These are phyloP conservation scores for Xiphias gladius DNA, from an alignment of 2,113 vertebrate genomes.

Conservation along the genomic window DNA sequence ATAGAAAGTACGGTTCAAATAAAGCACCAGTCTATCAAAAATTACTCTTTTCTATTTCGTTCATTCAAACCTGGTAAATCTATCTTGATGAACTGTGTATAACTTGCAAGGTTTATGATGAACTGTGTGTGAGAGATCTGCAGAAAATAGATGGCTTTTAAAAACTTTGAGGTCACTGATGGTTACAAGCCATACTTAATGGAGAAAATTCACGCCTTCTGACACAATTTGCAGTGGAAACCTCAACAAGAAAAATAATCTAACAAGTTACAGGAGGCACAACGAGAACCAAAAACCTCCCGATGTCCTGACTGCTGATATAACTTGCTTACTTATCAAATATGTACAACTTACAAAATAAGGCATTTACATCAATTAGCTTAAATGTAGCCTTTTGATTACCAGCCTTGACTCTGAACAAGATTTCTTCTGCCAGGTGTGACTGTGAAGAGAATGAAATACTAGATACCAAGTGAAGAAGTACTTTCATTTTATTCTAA, in stretches of 20 bases:
- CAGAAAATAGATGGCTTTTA: background rate
- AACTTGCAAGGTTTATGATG: background rate
- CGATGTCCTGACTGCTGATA: background rate
- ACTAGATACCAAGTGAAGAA: conserved; percentile 19
- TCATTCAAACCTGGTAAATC: background rate
- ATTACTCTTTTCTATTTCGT: background rate
- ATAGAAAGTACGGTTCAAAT: background rate
- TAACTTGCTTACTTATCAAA: background rate
- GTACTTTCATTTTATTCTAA: conserved; percentile 38
- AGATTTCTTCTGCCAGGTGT: background rate
- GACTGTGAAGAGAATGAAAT: background rate
- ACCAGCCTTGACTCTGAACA: background rate
- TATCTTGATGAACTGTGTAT: background rate
- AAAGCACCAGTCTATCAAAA: background rate
- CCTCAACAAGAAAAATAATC: background rate
- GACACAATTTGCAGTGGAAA: background rate
- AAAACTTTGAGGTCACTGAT: background rate
- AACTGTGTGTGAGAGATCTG: background rate
- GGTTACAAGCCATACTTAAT: background rate
- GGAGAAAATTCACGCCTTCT: background rate
- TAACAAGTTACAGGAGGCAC: background rate
- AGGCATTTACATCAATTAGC: background rate
- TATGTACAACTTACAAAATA: background rate
- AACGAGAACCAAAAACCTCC: background rate
- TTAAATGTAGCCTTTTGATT: background rate